These are phyloP conservation scores for Liopterus haemorrhoidalis DNA, from an alignment of 2,888 invertebrate species.

Conservation along the genomic window DNA sequence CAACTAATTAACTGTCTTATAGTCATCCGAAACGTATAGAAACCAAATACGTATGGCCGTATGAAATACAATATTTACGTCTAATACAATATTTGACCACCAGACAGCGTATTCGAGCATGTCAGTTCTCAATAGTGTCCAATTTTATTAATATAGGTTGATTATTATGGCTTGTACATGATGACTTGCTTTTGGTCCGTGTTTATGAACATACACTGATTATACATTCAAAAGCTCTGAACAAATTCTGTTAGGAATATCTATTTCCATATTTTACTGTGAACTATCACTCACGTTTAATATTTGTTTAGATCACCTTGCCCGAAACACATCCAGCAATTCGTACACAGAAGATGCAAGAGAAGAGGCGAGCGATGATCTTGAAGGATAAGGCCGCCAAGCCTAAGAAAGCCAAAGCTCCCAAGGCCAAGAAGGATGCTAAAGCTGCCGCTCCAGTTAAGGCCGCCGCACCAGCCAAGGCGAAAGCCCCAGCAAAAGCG, in stretches of 20 bases:
- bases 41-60: no score
- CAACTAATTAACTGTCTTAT: no score
- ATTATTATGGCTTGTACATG: constrained; percentile 31
- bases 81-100: no score
- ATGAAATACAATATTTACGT: no score
- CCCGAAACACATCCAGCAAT: constrained; percentile 47
- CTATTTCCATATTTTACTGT: background rate
- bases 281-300: background rate
- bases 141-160: no score
- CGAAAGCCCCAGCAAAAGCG: constrained; percentile 27
- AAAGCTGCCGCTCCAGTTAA: constrained; percentile 30
- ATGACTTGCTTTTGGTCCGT: constrained; percentile 42
- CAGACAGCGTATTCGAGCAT: no score
- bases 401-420: constrained; percentile 45
- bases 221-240: constrained; percentile 34
- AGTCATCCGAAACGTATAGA: no score
- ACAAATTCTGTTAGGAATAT: constrained; percentile 16
- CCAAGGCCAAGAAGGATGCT: constrained; percentile 41
- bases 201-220: constrained; percentile 42
- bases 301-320: constrained; percentile 47
- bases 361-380: constrained; percentile 49
- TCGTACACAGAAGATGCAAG: constrained; percentile 49
- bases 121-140: no score
- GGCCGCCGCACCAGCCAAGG: no score
- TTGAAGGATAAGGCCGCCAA: constrained; percentile 51